Evolutionary conservation across 2,113 vertebrate species (phyloP).

Genomic region (Eurypyga helias): DNA sequence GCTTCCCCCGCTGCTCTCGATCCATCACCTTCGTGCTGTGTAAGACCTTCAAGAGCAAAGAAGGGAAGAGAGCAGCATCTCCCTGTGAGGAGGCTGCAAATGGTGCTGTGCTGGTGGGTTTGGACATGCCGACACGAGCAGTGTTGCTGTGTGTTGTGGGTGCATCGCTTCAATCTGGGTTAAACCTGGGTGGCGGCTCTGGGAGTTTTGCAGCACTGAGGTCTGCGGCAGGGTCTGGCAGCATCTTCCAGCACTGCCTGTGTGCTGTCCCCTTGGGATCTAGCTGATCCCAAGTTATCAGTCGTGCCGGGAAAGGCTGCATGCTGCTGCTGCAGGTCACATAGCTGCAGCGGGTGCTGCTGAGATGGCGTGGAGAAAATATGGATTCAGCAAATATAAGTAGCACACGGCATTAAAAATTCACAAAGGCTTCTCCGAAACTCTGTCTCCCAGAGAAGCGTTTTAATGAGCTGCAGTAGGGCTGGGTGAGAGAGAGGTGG

Average conservation of each 20-base stretch:
- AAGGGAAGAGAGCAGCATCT: background rate
- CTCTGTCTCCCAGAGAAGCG: background rate
- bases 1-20: background rate
- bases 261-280: background rate
- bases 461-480: background rate
- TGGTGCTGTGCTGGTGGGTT: background rate
- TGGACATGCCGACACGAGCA: rapidly evolving
- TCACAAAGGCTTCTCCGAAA: conserved; percentile 18
- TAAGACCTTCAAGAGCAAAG: background rate
- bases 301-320: rapidly evolving
- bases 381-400: conserved; percentile 50
- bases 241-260: rapidly evolving
- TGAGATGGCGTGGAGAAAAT: background rate
- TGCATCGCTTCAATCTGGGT: rapidly evolving
- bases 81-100: background rate
- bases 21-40: rapidly evolving
- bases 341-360: background rate
- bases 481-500: background rate
- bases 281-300: rapidly evolving
- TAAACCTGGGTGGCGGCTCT: background rate
- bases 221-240: background rate
- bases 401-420: conserved; percentile 54
- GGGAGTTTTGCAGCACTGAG: background rate
- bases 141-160: rapidly evolving
- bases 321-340: background rate